A percentile compares a stretch with the other conserved stretches of the same genome.
These are phyloP conservation scores for Amphiprion percula DNA, from an alignment of 2,113 vertebrate species.

Conservation along the genomic window DNA sequence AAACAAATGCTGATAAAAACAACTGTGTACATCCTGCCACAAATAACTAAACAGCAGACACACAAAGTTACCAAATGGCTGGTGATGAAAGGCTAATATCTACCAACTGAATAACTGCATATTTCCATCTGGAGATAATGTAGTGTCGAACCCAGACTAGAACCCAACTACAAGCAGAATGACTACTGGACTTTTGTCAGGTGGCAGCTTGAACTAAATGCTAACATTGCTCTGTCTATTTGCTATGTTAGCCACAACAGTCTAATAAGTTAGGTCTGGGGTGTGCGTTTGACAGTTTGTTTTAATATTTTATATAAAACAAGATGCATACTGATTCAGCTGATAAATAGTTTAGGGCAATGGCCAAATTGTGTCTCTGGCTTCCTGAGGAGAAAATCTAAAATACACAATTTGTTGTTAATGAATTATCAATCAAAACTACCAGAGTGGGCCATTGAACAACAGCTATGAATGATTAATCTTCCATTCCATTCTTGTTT, in stretches of 20 bases:
- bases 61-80: background rate
- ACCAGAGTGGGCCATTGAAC: background rate
- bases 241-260: too few relatives aligned
- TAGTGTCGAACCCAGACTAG: too few relatives aligned
- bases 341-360: too few relatives aligned
- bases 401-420: background rate
- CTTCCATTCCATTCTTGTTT: background rate
- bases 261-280: too few relatives aligned
- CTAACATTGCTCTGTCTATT: too few relatives aligned
- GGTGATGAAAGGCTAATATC: background rate
- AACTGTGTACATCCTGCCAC: background rate
- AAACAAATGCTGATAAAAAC: background rate
- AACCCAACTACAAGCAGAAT: too few relatives aligned
- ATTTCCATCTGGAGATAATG: too few relatives aligned
- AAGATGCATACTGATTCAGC: too few relatives aligned
- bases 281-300: too few relatives aligned
- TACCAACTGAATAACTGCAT: background rate
- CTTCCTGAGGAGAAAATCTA: background rate
- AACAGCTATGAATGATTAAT: rapidly evolving
- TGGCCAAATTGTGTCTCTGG: background rate
- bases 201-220: too few relatives aligned
- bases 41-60: background rate
- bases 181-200: too few relatives aligned
- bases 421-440: conserved; percentile 4
- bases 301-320: too few relatives aligned